These are phyloP conservation scores for Anoncus sp. DNA, from an alignment of 2,888 invertebrate genomes.

Conservation along the genomic window DNA sequence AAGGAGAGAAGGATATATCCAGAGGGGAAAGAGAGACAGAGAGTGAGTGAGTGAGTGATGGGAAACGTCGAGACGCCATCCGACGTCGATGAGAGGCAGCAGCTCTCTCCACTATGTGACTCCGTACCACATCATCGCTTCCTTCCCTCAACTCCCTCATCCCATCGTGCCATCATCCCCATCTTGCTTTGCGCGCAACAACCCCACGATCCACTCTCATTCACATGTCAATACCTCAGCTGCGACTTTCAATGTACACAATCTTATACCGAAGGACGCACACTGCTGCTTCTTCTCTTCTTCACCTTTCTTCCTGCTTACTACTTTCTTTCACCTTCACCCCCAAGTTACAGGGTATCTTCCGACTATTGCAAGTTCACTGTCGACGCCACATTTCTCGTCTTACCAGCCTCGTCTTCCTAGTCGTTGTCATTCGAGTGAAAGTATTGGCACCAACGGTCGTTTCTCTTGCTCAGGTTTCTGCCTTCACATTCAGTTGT, in stretches of 20 bases:
- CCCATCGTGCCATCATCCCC: conserved; percentile 30
- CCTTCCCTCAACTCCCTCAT: background rate
- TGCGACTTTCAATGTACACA: conserved; percentile 49
- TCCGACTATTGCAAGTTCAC: conserved; percentile 34
- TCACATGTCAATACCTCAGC: conserved; percentile 71
- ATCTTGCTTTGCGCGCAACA: conserved; percentile 52
- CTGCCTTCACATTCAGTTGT: background rate
- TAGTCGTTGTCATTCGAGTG: background rate
- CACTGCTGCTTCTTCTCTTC: conserved; percentile 18
- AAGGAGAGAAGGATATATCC: background rate
- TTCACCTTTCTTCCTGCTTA: conserved; percentile 10
- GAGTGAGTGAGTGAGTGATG: conserved; percentile 43
- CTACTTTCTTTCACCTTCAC: background rate
- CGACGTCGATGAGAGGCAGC: conserved; percentile 62
- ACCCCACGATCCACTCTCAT: conserved; percentile 68
- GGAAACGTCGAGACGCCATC: conserved; percentile 61
- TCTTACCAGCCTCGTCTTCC: background rate
- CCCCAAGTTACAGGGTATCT: background rate
- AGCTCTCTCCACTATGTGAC: conserved; percentile 66
- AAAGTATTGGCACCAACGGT: conserved; percentile 1
- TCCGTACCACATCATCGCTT: conserved; percentile 48
- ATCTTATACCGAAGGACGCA: conserved; percentile 1
- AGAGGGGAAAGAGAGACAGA: background rate
- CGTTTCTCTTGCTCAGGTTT: background rate
- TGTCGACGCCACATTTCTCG: conserved; percentile 14